phyloP scores from a whole-genome alignment of 2,113 vertebrate species.

The Chloropsis hardwickii region DNA sequence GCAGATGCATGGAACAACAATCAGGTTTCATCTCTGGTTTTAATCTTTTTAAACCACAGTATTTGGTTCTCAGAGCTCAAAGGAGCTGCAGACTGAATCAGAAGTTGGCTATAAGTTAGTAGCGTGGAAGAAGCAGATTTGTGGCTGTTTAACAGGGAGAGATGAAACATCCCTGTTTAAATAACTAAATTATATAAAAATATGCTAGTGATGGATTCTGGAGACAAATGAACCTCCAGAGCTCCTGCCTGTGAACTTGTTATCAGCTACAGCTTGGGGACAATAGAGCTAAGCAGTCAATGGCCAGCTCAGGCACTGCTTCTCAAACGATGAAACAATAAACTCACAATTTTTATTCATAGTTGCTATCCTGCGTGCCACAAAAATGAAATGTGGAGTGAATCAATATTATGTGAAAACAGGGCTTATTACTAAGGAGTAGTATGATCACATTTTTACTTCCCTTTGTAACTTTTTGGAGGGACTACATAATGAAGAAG shows the following conservation, averaged over 20 bases:
- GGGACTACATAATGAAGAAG: not conserved
- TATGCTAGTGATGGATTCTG: not conserved
- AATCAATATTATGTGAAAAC: not conserved
- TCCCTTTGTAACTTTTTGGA: not conserved
- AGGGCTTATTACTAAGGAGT: not conserved
- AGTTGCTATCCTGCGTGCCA: not conserved
- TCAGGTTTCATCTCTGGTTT: slow-evolving; percentile 50
- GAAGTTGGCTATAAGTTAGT: not conserved
- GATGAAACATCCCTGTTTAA: not conserved
- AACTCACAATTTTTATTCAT: not conserved
- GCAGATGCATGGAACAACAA: slow-evolving; percentile 45
- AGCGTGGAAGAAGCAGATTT: not conserved
- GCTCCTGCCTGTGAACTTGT: not conserved
- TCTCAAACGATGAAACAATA: not conserved
- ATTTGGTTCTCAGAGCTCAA: slow-evolving; percentile 36
- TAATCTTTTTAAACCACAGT: slow-evolving; percentile 43
- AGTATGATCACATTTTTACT: not conserved
- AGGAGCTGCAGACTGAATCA: slow-evolving; percentile 7
- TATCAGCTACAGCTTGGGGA: not conserved
- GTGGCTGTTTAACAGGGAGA: not conserved
- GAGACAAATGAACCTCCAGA: not conserved
- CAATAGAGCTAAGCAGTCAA: not conserved
- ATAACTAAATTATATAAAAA: not conserved
- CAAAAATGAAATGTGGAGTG: not conserved
- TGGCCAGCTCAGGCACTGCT: not conserved